phyloP scores from a whole-genome alignment of 2,888 invertebrate species.

The Sisyra terminalis region DNA sequence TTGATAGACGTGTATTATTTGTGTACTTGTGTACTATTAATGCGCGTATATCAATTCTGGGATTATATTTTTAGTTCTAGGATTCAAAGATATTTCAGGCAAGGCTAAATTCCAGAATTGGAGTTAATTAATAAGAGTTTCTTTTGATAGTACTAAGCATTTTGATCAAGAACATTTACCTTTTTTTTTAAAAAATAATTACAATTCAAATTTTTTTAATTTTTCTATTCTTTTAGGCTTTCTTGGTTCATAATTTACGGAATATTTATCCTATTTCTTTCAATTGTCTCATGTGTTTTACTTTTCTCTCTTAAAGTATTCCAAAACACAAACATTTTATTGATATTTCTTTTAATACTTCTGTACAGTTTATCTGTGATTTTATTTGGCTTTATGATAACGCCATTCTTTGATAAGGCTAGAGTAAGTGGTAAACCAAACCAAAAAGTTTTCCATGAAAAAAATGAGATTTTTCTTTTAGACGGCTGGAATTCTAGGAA shows the following conservation, averaged over 20 bases:
- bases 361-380: conserved; percentile 69
- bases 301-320: conserved; percentile 58
- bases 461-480: conserved; percentile 21
- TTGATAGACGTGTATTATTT: too few relatives aligned
- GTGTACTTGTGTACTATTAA: too few relatives aligned
- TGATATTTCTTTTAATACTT: conserved; percentile 61
- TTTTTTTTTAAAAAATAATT: too few relatives aligned
- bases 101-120: too few relatives aligned
- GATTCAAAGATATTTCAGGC: too few relatives aligned
- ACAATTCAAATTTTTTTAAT: conserved; percentile 2
- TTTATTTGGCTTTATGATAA: conserved; percentile 68
- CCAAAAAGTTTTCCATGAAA: conserved; percentile 1
- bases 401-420: conserved; percentile 73
- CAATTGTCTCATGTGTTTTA: conserved; percentile 52
- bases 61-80: too few relatives aligned
- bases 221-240: conserved; percentile 58
- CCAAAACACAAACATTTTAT: conserved; percentile 57
- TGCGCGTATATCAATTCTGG: too few relatives aligned
- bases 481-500: conserved; percentile 68
- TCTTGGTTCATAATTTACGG: conserved; percentile 72
- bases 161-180: too few relatives aligned
- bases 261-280: conserved; percentile 48
- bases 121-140: too few relatives aligned
- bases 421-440: conserved; percentile 36
- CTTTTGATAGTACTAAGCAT: too few relatives aligned